A percentile compares a stretch with the other conserved stretches of the same genome.
These are phyloP conservation scores for Heliothis peltigera DNA, from an alignment of 2,888 invertebrate species.

Conservation along the genomic window DNA sequence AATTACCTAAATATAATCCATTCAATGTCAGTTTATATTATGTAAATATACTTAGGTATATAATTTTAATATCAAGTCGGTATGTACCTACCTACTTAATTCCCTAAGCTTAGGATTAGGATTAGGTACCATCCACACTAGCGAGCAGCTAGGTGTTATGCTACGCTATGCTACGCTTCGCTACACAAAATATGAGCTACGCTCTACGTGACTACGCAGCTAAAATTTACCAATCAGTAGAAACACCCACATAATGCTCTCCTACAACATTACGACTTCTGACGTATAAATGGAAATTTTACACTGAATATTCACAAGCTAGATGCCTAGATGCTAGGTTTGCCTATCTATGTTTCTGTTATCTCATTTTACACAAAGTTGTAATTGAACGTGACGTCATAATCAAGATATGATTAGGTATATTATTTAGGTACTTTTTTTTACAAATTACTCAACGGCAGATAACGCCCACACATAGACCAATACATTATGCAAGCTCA, in stretches of 20 bases:
- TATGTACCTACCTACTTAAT: conserved; percentile 3
- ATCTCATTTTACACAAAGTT: conserved; percentile 38
- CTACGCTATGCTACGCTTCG: conserved; percentile 13
- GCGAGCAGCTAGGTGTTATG: background rate
- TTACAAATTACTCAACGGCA: too few relatives aligned
- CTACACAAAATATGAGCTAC: conserved; percentile 20
- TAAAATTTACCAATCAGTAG: conserved; percentile 7
- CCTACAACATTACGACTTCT: conserved; percentile 24
- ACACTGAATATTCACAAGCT: conserved; percentile 21
- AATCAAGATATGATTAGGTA: conserved; percentile 19
- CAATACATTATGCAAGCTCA: too few relatives aligned
- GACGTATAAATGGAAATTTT: conserved; percentile 33
- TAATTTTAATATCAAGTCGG: too few relatives aligned
- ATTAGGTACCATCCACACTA: conserved; percentile 3
- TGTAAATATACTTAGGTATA: too few relatives aligned
- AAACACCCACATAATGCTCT: conserved; percentile 29
- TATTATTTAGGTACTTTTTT: too few relatives aligned
- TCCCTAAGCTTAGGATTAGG: background rate
- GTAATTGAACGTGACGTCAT: conserved; percentile 23
- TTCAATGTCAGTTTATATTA: too few relatives aligned
- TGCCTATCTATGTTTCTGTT: conserved; percentile 5
- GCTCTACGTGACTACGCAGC: conserved; percentile 25
- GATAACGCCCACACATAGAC: too few relatives aligned
- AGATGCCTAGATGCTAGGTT: background rate
- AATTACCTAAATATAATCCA: too few relatives aligned